Evolutionary conservation across 2,888 invertebrate species (phyloP), one percentile per base, ranked within the genome.

Genomic region (Petrolisthes cinctipes): DNA sequence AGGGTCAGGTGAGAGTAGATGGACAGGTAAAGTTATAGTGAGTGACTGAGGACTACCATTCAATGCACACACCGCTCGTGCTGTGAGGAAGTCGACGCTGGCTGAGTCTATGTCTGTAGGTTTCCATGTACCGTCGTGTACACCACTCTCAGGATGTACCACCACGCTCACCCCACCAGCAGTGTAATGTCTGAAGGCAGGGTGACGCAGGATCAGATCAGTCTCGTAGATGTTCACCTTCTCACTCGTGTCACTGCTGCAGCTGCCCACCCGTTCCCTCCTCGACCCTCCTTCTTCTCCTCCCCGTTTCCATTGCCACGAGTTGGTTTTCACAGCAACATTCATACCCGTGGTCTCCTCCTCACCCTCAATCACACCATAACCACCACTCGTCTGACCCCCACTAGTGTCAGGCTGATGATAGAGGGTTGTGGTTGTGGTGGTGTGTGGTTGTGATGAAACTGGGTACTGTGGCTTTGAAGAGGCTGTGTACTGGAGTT

Each of bases 101-200:
- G n/a, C 75, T n/a, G 83, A 79, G 23, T 88, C 85, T 23, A 73
- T 57, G 4, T 66, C 75, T 4, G 83, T 7, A 17, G 85, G 83
- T 57, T 86, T 84, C 89, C 89, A 89, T 56, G 86, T 89, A 53
- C 89, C 89, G 81, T 89, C 89, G 37, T 89, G 89, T 1, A 89
- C 89, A 5, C 89, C 89, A 5, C 86, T 86, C 71, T 89, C 89
- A 5, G 84, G 86, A 73, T 89, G 83, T 76, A 89, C 89, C 54
- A 86, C 86, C 20, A 89, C 61, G 37, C 83, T 86, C n/a, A 86
- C 53, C 51, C 83, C 86, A 4, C 83, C 86, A 4, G 89, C 89
- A 0, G 86, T 89, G 84, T 86, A 89, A 84, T 86, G 73, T 53
- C 89, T 80, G 84, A 84, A 89, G 81, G 89, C 89, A 2, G 78